phyloP scores from a whole-genome alignment of 2,113 vertebrate genomes.

The Hylia prasina region DNA sequence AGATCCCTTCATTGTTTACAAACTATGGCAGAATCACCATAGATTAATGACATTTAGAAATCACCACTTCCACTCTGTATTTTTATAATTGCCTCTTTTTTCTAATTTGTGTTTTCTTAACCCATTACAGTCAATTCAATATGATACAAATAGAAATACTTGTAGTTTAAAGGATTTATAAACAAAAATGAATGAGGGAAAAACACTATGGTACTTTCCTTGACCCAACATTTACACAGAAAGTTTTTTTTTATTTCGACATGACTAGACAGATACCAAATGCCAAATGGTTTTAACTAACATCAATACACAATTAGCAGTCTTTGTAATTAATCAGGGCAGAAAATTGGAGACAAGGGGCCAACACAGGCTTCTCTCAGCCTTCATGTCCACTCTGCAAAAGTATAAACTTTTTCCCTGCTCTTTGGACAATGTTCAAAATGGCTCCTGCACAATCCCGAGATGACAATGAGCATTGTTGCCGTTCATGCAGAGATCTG shows the following conservation, averaged over 20 bases:
- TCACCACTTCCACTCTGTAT: background rate
- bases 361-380: constrained; percentile 67
- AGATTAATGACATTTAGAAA: constrained; percentile 2
- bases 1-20: constrained; percentile 46
- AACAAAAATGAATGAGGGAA: constrained; percentile 52
- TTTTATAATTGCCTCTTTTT: background rate
- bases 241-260: constrained; percentile 69
- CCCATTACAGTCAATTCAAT: background rate
- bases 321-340: constrained; percentile 85
- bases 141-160: background rate
- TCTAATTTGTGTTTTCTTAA: background rate
- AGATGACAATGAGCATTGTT: constrained; percentile 73
- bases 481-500: constrained; percentile 55
- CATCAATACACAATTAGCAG: constrained; percentile 74
- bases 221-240: constrained; percentile 70
- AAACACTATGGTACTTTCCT: constrained; percentile 57
- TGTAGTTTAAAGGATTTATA: constrained; percentile 34
- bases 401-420: constrained; percentile 65
- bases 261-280: constrained; percentile 69
- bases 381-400: constrained; percentile 67
- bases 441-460: constrained; percentile 59
- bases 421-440: constrained; percentile 67
- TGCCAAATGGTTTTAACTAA: constrained; percentile 73
- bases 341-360: constrained; percentile 82
- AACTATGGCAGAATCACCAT: background rate